Conservation (phyloP, 2,888 invertebrate genomes). For the Spisula subtruncata region DNA sequence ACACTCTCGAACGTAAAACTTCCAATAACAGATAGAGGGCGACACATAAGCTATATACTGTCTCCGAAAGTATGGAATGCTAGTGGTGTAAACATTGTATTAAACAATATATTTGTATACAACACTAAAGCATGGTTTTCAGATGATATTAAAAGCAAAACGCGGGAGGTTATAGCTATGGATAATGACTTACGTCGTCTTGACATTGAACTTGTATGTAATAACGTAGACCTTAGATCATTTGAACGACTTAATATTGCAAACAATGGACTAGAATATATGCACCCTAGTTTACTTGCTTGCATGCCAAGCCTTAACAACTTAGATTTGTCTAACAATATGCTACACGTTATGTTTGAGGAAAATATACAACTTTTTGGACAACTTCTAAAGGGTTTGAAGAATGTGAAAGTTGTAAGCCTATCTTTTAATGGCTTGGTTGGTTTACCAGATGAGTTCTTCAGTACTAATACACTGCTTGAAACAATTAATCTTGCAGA, state of each 20-base stretch:
- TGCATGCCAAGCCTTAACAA: not conserved
- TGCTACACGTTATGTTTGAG: not conserved
- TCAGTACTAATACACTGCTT: not conserved
- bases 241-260: not conserved
- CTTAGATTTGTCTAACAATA: slow-evolving; percentile 30
- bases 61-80: slow-evolving; percentile 6
- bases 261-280: slow-evolving; percentile 24
- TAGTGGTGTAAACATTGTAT: not conserved
- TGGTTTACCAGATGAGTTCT: not conserved
- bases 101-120: not conserved
- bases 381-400: not conserved
- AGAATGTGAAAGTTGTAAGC: not conserved
- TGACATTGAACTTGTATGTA: not conserved
- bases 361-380: slow-evolving; percentile 17
- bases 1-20: not conserved
- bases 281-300: slow-evolving; percentile 14
- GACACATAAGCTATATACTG: not conserved
- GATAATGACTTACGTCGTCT: not conserved
- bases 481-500: not conserved
- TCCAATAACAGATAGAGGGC: not conserved
- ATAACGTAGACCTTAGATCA: not conserved
- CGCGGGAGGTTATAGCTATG: not conserved
- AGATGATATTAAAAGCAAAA: not conserved
- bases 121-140: not conserved
- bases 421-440: not conserved